Conservation (phyloP, 37 sponge, comb jelly and placozoan genomes). For the Amphimedon queenslandica region DNA sequence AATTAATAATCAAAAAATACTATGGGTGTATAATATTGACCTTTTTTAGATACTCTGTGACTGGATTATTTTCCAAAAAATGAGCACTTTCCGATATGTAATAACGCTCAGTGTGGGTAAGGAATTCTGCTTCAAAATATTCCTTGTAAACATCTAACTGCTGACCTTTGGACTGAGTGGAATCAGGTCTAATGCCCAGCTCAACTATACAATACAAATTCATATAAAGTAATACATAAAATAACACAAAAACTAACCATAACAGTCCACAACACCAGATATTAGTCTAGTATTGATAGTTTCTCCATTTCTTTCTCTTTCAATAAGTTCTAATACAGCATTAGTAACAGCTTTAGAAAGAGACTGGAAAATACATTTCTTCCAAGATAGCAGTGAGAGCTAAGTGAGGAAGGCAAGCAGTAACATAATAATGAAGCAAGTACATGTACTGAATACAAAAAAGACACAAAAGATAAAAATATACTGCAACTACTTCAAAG, state of each 20-base stretch:
- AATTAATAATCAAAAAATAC: not conserved
- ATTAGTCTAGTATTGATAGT: conserved; percentile 93
- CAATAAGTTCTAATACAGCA: conserved; percentile 86
- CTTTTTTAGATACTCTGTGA: conserved; percentile 96
- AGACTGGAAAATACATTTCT: conserved; percentile 59
- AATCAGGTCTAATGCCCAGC: conserved; percentile 73
- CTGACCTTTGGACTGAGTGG: conserved; percentile 56
- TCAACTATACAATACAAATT: conserved; percentile 58
- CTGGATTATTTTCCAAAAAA: conserved; percentile 90
- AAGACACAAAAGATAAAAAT: not conserved
- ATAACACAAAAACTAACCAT: conserved; percentile 56
- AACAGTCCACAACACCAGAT: conserved; percentile 86
- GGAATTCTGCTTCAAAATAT: conserved; percentile 79
- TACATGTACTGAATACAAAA: not conserved
- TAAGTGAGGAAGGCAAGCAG: conserved; percentile 9
- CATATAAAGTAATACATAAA: not conserved
- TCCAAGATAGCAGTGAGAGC: conserved; percentile 85
- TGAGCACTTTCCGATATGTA: conserved; percentile 81
- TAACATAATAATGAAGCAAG: not conserved
- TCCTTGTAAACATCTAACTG: conserved; percentile 77
- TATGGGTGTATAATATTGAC: conserved; percentile 16
- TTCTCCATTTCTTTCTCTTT: conserved; percentile 94
- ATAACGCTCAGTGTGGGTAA: conserved; percentile 84
- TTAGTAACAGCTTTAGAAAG: conserved; percentile 72
- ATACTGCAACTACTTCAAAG: too few species aligned